These are phyloP conservation scores for Metacarcinus magister DNA, from an alignment of 2,888 invertebrate species.

Conservation along the genomic window DNA sequence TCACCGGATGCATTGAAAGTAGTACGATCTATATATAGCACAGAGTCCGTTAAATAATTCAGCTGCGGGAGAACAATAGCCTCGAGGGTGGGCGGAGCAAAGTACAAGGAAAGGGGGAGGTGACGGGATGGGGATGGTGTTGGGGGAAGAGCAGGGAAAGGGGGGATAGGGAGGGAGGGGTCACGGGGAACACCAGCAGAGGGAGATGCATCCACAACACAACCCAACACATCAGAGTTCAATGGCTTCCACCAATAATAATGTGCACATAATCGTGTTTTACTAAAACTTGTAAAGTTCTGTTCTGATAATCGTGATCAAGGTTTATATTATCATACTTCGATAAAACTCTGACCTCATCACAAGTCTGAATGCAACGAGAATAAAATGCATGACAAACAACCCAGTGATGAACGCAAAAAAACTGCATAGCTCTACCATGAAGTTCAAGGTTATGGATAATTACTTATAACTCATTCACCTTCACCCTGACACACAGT, in stretches of 20 bases:
- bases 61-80: background rate
- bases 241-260: background rate
- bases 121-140: background rate
- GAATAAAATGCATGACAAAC: background rate
- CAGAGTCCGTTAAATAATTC: constrained; percentile 37
- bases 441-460: background rate
- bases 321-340: background rate
- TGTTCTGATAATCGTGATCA: background rate
- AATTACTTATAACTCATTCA: background rate
- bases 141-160: background rate
- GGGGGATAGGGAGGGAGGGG: background rate
- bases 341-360: background rate
- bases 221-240: background rate
- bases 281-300: background rate
- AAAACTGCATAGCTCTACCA: background rate
- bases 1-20: background rate
- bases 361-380: background rate
- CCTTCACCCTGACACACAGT: background rate
- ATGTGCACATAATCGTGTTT: background rate
- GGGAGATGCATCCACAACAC: background rate
- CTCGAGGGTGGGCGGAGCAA: background rate
- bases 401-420: background rate
- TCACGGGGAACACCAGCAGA: background rate
- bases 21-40: background rate
- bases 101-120: background rate